These are phyloP conservation scores for Dorcus hopei DNA, from an alignment of 2,888 invertebrate genomes.

Conservation along the genomic window DNA sequence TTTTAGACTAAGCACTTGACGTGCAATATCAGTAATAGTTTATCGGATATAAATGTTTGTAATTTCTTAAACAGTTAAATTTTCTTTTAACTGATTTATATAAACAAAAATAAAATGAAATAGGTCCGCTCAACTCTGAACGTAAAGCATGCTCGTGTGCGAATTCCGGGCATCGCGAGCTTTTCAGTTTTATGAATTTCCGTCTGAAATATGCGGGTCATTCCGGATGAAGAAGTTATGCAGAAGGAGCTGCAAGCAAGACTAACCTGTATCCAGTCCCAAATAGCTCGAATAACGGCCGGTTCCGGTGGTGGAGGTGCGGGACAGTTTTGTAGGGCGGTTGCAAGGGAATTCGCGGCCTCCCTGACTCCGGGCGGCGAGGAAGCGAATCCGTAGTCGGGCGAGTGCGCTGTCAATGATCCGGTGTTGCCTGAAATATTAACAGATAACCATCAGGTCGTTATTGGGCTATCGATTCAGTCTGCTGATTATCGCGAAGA, in stretches of 20 bases:
- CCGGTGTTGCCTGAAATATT: constrained; percentile 42
- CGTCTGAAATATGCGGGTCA: too few species aligned
- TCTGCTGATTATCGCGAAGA: neutral
- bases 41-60: too few species aligned
- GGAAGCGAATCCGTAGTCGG: constrained; percentile 44
- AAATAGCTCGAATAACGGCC: constrained; percentile 61
- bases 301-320: constrained; percentile 66
- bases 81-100: too few species aligned
- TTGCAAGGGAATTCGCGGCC: constrained; percentile 62
- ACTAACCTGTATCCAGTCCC: constrained; percentile 60
- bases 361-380: constrained; percentile 54
- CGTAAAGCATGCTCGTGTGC: too few species aligned
- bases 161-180: too few species aligned
- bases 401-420: constrained; percentile 45
- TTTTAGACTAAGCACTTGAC: too few species aligned
- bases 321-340: constrained; percentile 63
- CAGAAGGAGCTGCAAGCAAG: neutral
- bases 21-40: too few species aligned
- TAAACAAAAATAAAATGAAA: too few species aligned
- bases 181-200: too few species aligned
- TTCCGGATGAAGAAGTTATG: neutral
- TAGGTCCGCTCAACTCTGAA: too few species aligned
- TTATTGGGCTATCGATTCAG: constrained; percentile 9
- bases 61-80: too few species aligned
- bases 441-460: constrained; percentile 11